Evolutionary conservation across 2,113 vertebrate species (phyloP).

Genomic region (Centropus bengalensis): DNA sequence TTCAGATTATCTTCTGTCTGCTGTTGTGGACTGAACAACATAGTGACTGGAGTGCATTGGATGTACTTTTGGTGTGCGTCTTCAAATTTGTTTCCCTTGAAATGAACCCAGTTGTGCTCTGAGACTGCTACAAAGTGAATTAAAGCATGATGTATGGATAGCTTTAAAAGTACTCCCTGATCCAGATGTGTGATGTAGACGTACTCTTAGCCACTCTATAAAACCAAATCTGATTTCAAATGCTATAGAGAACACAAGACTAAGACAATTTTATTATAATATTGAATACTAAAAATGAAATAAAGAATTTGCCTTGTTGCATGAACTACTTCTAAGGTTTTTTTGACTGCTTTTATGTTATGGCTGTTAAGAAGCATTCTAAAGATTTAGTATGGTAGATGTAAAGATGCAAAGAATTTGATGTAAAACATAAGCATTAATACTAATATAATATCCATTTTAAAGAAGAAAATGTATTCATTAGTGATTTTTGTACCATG

Average conservation of each 20-base stretch:
- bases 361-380: not conserved
- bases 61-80: not conserved
- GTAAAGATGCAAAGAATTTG: not conserved
- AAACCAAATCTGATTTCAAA: not conserved
- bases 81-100: not conserved
- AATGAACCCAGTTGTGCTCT: not conserved
- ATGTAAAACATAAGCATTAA: not conserved
- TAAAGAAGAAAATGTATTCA: not conserved
- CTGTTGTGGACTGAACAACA: not conserved
- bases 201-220: rapidly evolving
- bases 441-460: not conserved
- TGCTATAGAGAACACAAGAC: not conserved
- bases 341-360: not conserved
- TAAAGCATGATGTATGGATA: not conserved
- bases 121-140: not conserved
- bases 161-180: not conserved
- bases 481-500: not conserved
- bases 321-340: not conserved
- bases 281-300: not conserved
- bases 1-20: not conserved
- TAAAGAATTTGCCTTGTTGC: not conserved
- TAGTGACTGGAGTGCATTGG: not conserved
- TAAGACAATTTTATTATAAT: not conserved
- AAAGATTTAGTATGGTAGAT: not conserved
- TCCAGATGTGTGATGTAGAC: not conserved